phyloP scores from a whole-genome alignment of 2,888 invertebrate species.

The Cantharis rufa region DNA sequence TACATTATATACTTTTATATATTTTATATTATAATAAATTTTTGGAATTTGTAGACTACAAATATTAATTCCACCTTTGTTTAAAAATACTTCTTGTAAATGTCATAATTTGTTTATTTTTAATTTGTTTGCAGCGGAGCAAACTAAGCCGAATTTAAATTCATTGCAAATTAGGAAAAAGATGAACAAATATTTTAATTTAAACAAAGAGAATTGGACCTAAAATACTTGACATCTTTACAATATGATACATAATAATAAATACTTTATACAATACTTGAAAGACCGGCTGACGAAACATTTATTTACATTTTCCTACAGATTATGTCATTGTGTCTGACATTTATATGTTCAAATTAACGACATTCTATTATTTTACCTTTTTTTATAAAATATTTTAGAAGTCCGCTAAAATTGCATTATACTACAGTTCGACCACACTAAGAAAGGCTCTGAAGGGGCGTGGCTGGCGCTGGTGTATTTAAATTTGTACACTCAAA shows the following conservation, averaged over 20 bases:
- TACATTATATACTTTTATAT: neutral
- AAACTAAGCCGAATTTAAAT: neutral
- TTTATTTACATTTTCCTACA: neutral
- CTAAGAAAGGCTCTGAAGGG: no score
- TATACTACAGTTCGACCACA: no score
- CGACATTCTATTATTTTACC: neutral
- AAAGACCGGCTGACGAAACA: neutral
- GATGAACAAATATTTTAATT: neutral
- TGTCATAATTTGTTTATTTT: neutral
- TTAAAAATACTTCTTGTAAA: neutral
- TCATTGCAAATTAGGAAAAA: neutral
- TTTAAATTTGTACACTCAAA: no score
- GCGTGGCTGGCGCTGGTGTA: no score
- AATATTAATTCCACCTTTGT: no score
- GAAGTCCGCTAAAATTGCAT: neutral
- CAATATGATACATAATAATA: no score
- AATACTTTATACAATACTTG: no score
- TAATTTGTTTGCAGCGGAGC: no score
- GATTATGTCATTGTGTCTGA: neutral
- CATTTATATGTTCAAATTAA: neutral
- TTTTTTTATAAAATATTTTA: neutral
- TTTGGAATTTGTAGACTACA: no score
- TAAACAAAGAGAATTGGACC: neutral
- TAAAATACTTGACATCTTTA: neutral
- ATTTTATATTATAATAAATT: no score